phyloP scores from a whole-genome alignment of 2,797 vertebrate species.

The Aselliscus stoliczkanus region DNA sequence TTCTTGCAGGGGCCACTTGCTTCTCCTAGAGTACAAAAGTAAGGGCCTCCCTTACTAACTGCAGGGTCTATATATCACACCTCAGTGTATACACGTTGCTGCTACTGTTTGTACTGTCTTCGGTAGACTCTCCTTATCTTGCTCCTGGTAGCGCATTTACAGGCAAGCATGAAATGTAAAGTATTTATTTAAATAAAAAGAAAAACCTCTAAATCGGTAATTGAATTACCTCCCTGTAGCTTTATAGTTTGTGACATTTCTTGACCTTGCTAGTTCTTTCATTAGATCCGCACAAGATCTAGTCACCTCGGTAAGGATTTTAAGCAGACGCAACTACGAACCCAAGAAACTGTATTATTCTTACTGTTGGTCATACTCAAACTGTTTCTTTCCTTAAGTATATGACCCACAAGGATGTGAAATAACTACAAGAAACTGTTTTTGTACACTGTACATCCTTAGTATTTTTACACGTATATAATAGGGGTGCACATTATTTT shows the following conservation, averaged over 20 bases:
- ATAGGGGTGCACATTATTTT: constrained; percentile 97
- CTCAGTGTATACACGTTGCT: constrained; percentile 91
- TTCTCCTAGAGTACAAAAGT: constrained; percentile 81
- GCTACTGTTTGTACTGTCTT: constrained; percentile 94
- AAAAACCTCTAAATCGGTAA: constrained; percentile 88
- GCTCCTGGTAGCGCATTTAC: constrained; percentile 92
- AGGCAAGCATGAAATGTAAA: constrained; percentile 97
- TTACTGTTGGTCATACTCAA: constrained; percentile 85
- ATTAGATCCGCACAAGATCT: constrained; percentile 87
- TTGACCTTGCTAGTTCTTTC: constrained; percentile 90
- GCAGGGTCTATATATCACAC: constrained; percentile 88
- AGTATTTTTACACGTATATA: constrained; percentile 98
- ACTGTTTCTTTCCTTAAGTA: constrained; percentile 87
- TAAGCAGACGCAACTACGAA: constrained; percentile 84
- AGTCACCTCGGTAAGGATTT: constrained; percentile 87
- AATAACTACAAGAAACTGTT: constrained; percentile 92
- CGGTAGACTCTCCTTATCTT: constrained; percentile 88
- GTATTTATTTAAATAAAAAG: constrained; percentile 95
- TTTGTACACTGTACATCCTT: constrained; percentile 99
- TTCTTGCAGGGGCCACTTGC: constrained; percentile 82
- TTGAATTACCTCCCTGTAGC: constrained; percentile 91
- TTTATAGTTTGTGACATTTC: constrained; percentile 91
- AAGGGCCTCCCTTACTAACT: constrained; percentile 86
- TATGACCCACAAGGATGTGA: constrained; percentile 90
- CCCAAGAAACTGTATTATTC: constrained; percentile 82